Conservation (phyloP, 2,888 invertebrate genomes). For the Callosobruchus maculatus region DNA sequence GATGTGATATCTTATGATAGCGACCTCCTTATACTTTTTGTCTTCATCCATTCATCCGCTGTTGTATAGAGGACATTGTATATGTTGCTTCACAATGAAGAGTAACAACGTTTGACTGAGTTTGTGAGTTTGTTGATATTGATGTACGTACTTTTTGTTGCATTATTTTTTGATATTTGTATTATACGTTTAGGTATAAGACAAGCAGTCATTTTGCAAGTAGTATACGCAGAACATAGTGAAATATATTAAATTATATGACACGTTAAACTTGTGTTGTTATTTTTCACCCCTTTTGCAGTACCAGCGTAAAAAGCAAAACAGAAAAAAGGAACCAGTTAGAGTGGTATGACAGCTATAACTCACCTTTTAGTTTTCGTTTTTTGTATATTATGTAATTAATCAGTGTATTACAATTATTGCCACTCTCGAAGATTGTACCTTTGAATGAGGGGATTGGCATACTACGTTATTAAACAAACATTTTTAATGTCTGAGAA, state of each 20-base stretch:
- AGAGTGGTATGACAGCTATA: no score
- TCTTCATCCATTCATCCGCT: background rate
- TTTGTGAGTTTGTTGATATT: background rate
- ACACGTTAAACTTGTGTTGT: background rate
- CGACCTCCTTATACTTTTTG: background rate
- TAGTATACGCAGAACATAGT: background rate
- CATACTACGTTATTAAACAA: no score
- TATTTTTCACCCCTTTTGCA: background rate
- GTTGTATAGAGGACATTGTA: background rate
- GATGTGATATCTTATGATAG: background rate
- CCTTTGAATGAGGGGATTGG: no score
- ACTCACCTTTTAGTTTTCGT: no score
- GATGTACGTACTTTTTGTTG: background rate
- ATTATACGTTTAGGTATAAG: background rate
- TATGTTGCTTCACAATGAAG: background rate
- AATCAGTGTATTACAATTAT: no score
- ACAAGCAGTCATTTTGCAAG: background rate
- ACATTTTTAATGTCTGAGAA: no score
- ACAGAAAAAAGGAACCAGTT: background rate
- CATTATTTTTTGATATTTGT: background rate
- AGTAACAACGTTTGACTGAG: background rate
- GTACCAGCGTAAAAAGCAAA: background rate
- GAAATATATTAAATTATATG: background rate
- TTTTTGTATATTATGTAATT: no score
- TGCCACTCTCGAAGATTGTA: no score